phyloP scores from a whole-genome alignment of 2,888 invertebrate genomes.

The Conops quadrifasciatus region DNA sequence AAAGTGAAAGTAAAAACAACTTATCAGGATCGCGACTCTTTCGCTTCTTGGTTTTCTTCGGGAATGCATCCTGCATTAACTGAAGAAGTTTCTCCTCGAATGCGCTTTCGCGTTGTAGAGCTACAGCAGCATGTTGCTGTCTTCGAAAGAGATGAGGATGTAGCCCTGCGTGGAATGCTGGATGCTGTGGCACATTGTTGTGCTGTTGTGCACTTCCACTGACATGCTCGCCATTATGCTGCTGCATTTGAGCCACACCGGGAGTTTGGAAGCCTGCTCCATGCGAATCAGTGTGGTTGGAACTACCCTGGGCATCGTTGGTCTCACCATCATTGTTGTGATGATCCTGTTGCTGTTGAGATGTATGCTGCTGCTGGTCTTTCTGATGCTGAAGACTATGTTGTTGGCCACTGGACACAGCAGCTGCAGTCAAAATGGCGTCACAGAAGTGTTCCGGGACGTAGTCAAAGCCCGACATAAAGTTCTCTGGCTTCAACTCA shows the following conservation, averaged over 20 bases:
- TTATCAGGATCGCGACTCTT: conserved; percentile 63
- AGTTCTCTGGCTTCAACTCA: conserved; percentile 61
- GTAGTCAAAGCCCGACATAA: conserved; percentile 62
- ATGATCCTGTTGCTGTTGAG: conserved; percentile 58
- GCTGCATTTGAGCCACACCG: conserved; percentile 53
- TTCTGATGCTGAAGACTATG: conserved; percentile 57
- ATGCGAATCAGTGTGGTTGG: conserved; percentile 54
- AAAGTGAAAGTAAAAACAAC: conserved; percentile 59
- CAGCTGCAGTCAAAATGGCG: conserved; percentile 62
- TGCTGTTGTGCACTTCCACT: conserved; percentile 52
- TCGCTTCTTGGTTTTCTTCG: conserved; percentile 61
- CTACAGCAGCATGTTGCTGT: conserved; percentile 53
- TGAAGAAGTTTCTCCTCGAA: conserved; percentile 62
- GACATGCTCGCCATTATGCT: conserved; percentile 54
- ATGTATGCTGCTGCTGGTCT: conserved; percentile 55
- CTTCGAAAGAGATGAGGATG: conserved; percentile 59
- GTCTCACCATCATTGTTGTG: conserved; percentile 61
- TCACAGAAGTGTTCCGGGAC: conserved; percentile 63
- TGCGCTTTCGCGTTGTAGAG: conserved; percentile 56
- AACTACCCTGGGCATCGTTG: conserved; percentile 59
- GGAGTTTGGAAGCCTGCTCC: conserved; percentile 55
- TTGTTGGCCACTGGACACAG: conserved; percentile 57
- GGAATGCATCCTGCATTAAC: conserved; percentile 63
- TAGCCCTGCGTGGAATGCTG: conserved; percentile 56
- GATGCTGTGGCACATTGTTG: conserved; percentile 56